Evolutionary conservation across 2,888 invertebrate species (phyloP).

Genomic region (Lasioglossum vierecki): DNA sequence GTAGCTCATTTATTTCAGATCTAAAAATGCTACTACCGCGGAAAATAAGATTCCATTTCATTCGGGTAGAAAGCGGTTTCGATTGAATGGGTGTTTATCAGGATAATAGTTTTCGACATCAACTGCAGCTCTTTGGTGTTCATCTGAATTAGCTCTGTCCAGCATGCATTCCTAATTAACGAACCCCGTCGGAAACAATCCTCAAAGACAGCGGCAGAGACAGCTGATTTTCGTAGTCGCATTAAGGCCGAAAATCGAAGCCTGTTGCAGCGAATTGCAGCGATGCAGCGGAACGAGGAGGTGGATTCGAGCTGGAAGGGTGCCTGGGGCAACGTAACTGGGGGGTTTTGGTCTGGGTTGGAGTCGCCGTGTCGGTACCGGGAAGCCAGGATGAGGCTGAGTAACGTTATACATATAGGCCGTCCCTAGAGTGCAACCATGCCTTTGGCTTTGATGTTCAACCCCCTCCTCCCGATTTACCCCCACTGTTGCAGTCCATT

Average conservation of each 20-base stretch:
- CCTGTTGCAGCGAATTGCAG: conserved; percentile 41
- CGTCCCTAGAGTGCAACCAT: conserved; percentile 81
- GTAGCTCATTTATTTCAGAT: too few species aligned
- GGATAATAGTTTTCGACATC: not conserved
- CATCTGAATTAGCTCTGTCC: not conserved
- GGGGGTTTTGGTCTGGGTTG: not conserved
- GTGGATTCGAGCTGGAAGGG: conserved; percentile 40
- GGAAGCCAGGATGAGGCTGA: conserved; percentile 46
- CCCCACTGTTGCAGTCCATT: conserved; percentile 21
- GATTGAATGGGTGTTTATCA: too few species aligned
- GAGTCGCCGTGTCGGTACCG: conserved; percentile 11
- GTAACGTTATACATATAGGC: conserved; percentile 74
- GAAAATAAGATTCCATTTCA: too few species aligned
- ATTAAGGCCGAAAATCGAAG: conserved; percentile 42
- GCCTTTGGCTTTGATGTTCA: conserved; percentile 83
- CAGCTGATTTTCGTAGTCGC: not conserved
- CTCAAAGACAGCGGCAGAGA: conserved; percentile 28
- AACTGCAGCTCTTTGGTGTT: not conserved
- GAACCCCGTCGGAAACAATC: not conserved
- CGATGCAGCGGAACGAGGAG: conserved; percentile 22
- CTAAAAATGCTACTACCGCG: too few species aligned
- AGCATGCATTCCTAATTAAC: not conserved
- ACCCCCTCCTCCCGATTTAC: not conserved
- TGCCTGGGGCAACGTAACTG: conserved; percentile 59
- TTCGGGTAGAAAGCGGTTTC: too few species aligned